Conservation (phyloP, 2,797 vertebrate species). For the Lacerta agilis region DNA sequence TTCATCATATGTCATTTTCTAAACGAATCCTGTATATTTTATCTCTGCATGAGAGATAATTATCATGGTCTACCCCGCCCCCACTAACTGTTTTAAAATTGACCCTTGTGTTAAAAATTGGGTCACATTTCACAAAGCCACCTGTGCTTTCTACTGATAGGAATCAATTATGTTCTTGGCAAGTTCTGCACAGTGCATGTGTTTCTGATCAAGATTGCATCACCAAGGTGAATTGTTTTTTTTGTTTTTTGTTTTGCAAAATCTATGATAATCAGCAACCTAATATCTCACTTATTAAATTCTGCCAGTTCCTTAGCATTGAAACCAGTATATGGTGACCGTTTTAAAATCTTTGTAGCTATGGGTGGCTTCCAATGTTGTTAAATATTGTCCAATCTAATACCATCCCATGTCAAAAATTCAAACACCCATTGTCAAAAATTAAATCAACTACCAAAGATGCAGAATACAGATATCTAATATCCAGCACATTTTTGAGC, state of each 20-base stretch:
- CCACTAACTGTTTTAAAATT: conserved; percentile 12
- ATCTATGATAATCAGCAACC: not conserved
- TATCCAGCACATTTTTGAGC: no score
- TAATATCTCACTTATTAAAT: not conserved
- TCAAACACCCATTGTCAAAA: no score
- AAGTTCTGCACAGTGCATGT: not conserved
- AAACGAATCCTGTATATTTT: rapidly evolving
- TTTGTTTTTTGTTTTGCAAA: no score
- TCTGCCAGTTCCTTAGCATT: not conserved
- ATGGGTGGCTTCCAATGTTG: no score
- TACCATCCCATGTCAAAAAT: no score
- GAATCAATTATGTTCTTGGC: conserved; percentile 13
- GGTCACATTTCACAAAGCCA: not conserved
- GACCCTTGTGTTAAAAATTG: not conserved
- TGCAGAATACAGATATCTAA: no score
- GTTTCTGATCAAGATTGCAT: not conserved
- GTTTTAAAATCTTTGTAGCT: no score
- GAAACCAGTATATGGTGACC: not conserved
- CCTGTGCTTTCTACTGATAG: conserved; percentile 10
- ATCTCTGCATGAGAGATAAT: not conserved
- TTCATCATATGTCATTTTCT: not conserved
- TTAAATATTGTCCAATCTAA: no score
- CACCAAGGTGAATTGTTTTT: no score
- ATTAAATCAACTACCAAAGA: no score
- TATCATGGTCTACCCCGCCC: rapidly evolving